A percentile compares a stretch with the other conserved stretches of the same genome.
Conservation (phyloP, 1,140 invertebrate species). For the Philopotamus ludificatus region DNA sequence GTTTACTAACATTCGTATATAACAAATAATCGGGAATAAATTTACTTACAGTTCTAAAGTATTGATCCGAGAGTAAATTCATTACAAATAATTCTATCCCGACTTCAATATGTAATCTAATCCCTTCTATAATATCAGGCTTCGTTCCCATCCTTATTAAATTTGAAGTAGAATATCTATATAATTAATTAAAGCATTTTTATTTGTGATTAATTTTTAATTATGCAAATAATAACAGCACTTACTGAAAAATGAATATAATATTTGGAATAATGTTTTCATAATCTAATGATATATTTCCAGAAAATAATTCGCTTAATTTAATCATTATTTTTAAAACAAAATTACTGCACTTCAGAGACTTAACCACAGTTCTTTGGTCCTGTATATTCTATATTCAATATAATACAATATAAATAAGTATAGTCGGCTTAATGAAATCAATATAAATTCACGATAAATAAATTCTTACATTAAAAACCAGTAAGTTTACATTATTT, state of each 20-base stretch:
- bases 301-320: constrained; percentile 26
- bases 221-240: constrained; percentile 2
- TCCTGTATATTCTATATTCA: constrained; percentile 28
- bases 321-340: constrained; percentile 35
- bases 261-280: constrained; percentile 18
- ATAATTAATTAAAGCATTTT: constrained; percentile 8
- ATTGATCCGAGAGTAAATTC: constrained; percentile 20
- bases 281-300: constrained; percentile 20
- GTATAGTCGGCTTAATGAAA: too few relatives aligned
- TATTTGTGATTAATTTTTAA: neutral
- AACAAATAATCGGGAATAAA: neutral
- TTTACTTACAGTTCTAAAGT: constrained; percentile 32
- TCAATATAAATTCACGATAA: neutral
- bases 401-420: too few relatives aligned
- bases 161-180: constrained; percentile 27
- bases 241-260: constrained; percentile 24
- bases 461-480: constrained; percentile 26
- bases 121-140: constrained; percentile 25
- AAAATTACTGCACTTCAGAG: constrained; percentile 33
- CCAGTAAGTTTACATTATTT: constrained; percentile 8
- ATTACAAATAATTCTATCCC: constrained; percentile 28
- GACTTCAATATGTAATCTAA: constrained; percentile 30
- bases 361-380: constrained; percentile 21
- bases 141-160: constrained; percentile 12
- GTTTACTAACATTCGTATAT: neutral